These are phyloP conservation scores for Antrozous pallidus DNA, from an alignment of 2,797 vertebrate genomes.

Conservation along the genomic window DNA sequence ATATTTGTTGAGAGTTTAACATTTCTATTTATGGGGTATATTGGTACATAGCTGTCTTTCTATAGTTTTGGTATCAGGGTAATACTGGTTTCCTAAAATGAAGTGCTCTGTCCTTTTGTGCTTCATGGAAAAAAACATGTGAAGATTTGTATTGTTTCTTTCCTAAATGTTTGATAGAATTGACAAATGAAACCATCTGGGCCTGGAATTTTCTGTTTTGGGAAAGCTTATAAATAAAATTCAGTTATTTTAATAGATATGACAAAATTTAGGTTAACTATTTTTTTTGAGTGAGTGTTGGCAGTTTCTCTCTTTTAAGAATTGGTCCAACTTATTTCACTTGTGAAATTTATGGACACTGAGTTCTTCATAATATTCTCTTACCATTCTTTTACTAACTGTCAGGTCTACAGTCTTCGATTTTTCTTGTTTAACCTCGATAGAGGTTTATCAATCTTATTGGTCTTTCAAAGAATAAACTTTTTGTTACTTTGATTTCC, in stretches of 20 bases:
- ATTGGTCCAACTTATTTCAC: neutral
- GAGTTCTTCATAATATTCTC: neutral
- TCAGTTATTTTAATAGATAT: neutral
- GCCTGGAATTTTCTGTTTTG: neutral
- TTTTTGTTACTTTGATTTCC: neutral
- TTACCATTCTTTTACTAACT: neutral
- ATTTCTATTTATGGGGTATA: neutral
- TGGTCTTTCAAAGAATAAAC: neutral
- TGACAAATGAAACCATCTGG: neutral
- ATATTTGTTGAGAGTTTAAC: neutral
- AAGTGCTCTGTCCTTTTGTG: neutral
- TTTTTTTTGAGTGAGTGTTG: neutral
- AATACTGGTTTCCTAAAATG: neutral
- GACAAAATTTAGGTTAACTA: neutral
- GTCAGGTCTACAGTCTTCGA: neutral
- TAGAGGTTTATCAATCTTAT: neutral
- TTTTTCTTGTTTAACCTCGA: neutral
- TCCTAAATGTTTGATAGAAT: neutral
- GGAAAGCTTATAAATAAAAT: neutral
- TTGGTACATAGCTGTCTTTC: neutral
- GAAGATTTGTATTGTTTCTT: neutral
- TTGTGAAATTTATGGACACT: neutral
- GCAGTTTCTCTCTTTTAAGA: neutral
- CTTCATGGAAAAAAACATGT: neutral
- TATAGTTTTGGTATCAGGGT: neutral